These are phyloP conservation scores for Sinocyclocheilus maitianheensis DNA, from an alignment of 2,113 vertebrate genomes.

Conservation along the genomic window DNA sequence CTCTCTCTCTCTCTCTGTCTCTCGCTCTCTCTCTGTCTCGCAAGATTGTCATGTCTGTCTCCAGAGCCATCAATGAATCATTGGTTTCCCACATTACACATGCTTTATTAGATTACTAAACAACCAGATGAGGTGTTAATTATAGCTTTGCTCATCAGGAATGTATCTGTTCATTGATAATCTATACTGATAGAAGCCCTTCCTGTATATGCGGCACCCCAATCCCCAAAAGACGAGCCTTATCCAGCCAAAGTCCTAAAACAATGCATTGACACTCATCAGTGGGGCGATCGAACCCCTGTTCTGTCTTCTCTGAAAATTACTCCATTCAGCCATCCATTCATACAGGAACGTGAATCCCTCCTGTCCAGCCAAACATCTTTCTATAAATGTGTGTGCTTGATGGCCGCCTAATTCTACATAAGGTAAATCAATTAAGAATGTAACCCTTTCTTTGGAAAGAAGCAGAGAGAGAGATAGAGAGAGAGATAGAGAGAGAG, in stretches of 20 bases:
- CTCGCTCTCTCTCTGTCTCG: not conserved
- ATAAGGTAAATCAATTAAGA: conserved; percentile 72
- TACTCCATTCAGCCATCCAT: conserved; percentile 47
- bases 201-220: not conserved
- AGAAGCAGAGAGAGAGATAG: not conserved
- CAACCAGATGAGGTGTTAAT: conserved; percentile 9
- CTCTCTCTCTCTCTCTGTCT: too few relatives aligned
- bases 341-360: conserved; percentile 46
- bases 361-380: conserved; percentile 51
- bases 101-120: conserved; percentile 30
- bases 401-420: conserved; percentile 48
- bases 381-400: conserved; percentile 45
- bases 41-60: not conserved
- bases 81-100: conserved; percentile 4
- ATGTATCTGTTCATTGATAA: conserved; percentile 18
- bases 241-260: conserved; percentile 45
- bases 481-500: too few relatives aligned
- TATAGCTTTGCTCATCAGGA: conserved; percentile 19
- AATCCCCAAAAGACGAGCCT: conserved; percentile 4
- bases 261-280: conserved; percentile 68
- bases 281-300: too few relatives aligned
- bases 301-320: too few relatives aligned
- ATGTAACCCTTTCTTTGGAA: conserved; percentile 16
- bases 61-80: not conserved
- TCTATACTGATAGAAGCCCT: not conserved